phyloP scores from a whole-genome alignment of 2,113 vertebrate species.

The Platysteira castanea region DNA sequence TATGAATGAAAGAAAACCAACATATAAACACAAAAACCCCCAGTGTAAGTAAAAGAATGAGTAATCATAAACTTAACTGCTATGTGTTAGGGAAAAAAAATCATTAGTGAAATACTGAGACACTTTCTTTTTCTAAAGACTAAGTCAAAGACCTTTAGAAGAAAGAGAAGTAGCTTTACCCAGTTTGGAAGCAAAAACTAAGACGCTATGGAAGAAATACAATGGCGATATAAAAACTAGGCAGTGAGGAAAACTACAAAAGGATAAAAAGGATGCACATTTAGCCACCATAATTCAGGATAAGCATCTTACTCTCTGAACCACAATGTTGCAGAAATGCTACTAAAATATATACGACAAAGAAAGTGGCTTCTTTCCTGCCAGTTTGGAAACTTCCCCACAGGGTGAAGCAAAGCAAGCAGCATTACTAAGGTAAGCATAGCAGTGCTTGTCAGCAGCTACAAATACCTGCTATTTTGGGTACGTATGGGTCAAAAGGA shows the following conservation, averaged over 20 bases:
- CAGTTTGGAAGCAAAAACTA: background rate
- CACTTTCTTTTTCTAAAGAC: background rate
- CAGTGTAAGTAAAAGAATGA: background rate
- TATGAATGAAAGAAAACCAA: background rate
- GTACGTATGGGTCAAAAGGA: background rate
- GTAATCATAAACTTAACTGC: background rate
- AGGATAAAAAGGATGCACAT: background rate
- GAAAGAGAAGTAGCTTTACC: background rate
- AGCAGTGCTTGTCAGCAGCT: background rate
- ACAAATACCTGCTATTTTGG: background rate
- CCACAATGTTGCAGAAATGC: background rate
- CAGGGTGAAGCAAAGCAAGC: background rate
- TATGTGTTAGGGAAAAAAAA: background rate
- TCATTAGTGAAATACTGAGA: background rate
- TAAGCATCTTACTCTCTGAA: background rate
- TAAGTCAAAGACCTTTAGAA: background rate
- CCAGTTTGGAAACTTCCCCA: background rate
- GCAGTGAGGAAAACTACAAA: background rate
- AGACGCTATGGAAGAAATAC: background rate
- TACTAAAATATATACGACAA: background rate
- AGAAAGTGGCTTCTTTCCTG: background rate
- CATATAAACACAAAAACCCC: background rate
- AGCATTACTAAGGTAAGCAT: background rate
- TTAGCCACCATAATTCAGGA: background rate
- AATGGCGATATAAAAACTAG: background rate